Percentiles rank a stretch among this genome's conserved stretches.
phyloP scores from a whole-genome alignment of 2,113 vertebrate species.

The Raja brachyura region DNA sequence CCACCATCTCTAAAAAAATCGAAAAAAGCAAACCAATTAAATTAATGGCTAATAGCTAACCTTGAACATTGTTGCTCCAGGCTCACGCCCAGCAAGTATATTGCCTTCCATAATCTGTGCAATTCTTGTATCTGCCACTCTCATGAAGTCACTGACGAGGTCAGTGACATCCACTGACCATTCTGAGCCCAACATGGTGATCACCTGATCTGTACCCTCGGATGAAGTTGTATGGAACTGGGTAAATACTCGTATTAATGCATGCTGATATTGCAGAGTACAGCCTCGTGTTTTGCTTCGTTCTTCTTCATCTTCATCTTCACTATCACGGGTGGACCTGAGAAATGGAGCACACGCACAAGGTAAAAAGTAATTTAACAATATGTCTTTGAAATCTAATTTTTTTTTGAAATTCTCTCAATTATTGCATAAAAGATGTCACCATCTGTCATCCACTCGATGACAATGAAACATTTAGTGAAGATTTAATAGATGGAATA shows the following conservation, averaged over 20 bases:
- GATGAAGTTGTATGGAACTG: slow-evolving; percentile 93
- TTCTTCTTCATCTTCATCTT: slow-evolving; percentile 81
- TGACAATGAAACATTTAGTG: not conserved
- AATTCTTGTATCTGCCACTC: slow-evolving; percentile 75
- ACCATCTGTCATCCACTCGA: not conserved
- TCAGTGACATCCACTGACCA: slow-evolving; percentile 97
- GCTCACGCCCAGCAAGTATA: slow-evolving; percentile 78
- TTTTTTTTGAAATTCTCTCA: not conserved
- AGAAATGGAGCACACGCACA: not conserved
- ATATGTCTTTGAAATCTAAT: not conserved
- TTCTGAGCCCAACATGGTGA: slow-evolving; percentile 94
- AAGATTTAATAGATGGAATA: not conserved
- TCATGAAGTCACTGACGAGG: slow-evolving; percentile 88
- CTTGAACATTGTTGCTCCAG: slow-evolving; percentile 82
- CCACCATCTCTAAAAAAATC: not conserved
- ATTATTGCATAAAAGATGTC: not conserved
- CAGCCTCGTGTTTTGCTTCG: slow-evolving; percentile 78
- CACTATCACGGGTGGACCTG: slow-evolving; percentile 84
- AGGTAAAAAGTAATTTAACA: not conserved
- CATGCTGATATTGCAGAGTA: slow-evolving; percentile 88
- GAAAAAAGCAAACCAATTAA: not conserved
- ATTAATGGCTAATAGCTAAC: slow-evolving; percentile 51
- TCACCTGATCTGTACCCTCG: slow-evolving; percentile 83
- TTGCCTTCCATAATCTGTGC: slow-evolving; percentile 85
- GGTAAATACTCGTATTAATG: slow-evolving; percentile 85